These are phyloP conservation scores for Eurystomus gularis DNA, from an alignment of 2,113 vertebrate species.

Conservation along the genomic window DNA sequence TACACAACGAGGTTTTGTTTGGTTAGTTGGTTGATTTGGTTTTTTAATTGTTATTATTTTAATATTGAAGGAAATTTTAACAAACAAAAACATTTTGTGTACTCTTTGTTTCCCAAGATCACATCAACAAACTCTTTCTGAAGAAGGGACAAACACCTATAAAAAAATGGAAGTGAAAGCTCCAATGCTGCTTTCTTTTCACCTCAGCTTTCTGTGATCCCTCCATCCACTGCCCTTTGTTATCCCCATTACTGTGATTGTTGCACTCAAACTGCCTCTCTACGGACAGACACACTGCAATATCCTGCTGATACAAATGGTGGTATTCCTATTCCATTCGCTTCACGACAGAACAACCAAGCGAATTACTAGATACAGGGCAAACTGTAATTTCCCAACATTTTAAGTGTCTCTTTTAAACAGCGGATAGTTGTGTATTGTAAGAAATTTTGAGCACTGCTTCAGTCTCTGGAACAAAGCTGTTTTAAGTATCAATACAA, in stretches of 20 bases:
- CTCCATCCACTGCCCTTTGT: background rate
- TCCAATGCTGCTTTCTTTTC: background rate
- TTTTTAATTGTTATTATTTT: background rate
- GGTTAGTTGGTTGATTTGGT: accelerated
- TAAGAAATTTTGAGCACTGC: background rate
- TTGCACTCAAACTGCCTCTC: background rate
- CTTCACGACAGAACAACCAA: background rate
- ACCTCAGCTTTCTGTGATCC: background rate
- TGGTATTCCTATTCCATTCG: background rate
- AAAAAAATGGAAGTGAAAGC: background rate
- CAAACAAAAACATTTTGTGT: background rate
- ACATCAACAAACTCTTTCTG: background rate
- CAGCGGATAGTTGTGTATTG: background rate
- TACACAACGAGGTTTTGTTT: background rate
- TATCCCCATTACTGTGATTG: background rate
- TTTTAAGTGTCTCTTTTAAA: background rate
- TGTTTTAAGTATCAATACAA: background rate
- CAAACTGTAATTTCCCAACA: background rate
- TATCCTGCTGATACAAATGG: background rate
- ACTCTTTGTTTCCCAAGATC: background rate
- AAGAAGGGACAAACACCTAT: background rate
- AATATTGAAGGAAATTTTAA: background rate
- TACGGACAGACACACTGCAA: background rate
- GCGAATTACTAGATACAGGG: background rate
- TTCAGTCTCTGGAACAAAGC: background rate